phyloP scores from a whole-genome alignment of 2,113 vertebrate species.

The Chrysochloris asiatica region DNA sequence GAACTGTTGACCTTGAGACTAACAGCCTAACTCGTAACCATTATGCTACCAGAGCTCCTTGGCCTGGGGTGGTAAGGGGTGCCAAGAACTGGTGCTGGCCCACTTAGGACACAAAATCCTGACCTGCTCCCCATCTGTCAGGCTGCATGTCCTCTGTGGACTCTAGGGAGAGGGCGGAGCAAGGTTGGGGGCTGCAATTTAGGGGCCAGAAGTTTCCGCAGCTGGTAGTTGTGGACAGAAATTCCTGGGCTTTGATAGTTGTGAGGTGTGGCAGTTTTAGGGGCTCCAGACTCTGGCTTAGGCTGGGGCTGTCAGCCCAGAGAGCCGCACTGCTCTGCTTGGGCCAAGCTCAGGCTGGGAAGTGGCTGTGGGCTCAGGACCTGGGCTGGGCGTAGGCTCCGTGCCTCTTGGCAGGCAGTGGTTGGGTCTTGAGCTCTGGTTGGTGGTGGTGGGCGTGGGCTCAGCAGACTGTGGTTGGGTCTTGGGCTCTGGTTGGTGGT shows the following conservation, averaged over 20 bases:
- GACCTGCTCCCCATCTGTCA: not conserved
- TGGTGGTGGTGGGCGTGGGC: not conserved
- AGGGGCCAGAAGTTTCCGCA: not conserved
- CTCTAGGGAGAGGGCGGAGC: not conserved
- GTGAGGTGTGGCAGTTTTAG: too few relatives aligned
- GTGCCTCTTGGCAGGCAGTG: too few relatives aligned
- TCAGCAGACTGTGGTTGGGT: not conserved
- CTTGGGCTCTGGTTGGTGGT: not conserved
- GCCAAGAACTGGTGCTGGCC: too few relatives aligned
- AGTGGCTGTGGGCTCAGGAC: too few relatives aligned
- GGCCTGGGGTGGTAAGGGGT: too few relatives aligned
- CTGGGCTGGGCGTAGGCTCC: too few relatives aligned
- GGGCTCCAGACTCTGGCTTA: too few relatives aligned
- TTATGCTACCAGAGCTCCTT: too few relatives aligned
- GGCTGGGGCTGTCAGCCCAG: not conserved
- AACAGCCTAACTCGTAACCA: too few relatives aligned
- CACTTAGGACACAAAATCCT: too few relatives aligned
- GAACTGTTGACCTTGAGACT: too few relatives aligned
- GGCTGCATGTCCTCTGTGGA: not conserved
- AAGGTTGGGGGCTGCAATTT: rapidly evolving
- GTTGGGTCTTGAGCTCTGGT: too few relatives aligned
- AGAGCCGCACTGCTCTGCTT: not conserved
- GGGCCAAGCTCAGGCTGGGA: not conserved
- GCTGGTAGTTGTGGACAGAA: not conserved
- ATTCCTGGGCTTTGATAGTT: not conserved